These are phyloP conservation scores for Drosophila melanica DNA, from an alignment of 1,140 invertebrate species.

Conservation along the genomic window DNA sequence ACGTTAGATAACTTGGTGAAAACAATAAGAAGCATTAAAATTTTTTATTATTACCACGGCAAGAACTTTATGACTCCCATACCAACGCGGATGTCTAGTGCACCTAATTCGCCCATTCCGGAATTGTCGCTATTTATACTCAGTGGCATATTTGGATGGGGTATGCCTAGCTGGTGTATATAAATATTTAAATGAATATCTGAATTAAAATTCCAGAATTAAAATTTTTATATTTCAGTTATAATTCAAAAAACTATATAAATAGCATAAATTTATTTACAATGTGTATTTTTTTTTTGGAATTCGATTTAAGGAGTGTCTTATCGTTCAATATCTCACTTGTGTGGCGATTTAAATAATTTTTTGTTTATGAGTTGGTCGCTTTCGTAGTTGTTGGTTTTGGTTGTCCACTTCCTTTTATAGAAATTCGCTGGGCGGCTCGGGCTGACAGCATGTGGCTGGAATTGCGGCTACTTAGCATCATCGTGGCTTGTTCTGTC, in stretches of 20 bases:
- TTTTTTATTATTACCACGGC: slow-evolving; percentile 73
- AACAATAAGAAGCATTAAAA: slow-evolving; percentile 76
- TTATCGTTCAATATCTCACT: background rate
- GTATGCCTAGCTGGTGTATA: background rate
- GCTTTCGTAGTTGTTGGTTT: slow-evolving; percentile 18
- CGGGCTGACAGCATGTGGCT: slow-evolving; percentile 75
- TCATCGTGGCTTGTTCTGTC: slow-evolving; percentile 49
- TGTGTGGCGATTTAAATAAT: slow-evolving; percentile 7
- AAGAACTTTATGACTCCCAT: slow-evolving; percentile 61
- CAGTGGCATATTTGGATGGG: background rate
- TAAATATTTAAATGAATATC: too few relatives aligned
- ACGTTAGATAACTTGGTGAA: slow-evolving; percentile 59
- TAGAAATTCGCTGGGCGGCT: slow-evolving; percentile 50
- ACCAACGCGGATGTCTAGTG: slow-evolving; percentile 37
- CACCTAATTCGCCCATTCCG: slow-evolving; percentile 52
- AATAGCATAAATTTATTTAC: background rate
- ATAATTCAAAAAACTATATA: too few relatives aligned
- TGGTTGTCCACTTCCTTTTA: slow-evolving; percentile 53
- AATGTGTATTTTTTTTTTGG: background rate
- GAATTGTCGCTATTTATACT: background rate
- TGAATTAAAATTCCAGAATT: too few relatives aligned
- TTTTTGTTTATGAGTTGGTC: slow-evolving; percentile 62
- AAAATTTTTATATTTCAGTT: too few relatives aligned
- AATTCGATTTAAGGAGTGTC: slow-evolving; percentile 3
- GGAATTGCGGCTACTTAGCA: slow-evolving; percentile 81